These are phyloP conservation scores for Chionoecetes opilio DNA, from an alignment of 1,140 invertebrate species.

Conservation along the genomic window DNA sequence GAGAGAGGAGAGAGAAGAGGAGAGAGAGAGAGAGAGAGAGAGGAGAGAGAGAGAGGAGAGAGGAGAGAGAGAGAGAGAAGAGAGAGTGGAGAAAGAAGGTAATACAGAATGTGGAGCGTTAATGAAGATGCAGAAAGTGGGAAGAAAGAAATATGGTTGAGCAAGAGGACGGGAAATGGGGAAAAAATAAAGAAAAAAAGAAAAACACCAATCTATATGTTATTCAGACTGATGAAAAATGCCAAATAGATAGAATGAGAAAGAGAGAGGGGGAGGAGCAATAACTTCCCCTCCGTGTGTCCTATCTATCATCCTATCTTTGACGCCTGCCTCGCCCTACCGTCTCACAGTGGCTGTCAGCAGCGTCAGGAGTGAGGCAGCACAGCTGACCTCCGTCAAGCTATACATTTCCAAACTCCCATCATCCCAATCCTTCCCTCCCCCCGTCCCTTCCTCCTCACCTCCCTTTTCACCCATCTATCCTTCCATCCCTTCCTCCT, in stretches of 20 bases:
- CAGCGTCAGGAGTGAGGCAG: background rate
- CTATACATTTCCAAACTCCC: background rate
- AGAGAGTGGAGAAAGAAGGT: background rate
- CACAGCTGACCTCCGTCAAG: background rate
- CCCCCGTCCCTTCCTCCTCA: background rate
- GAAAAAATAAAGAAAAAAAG: too few relatives aligned
- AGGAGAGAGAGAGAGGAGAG: too few relatives aligned
- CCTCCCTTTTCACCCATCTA: background rate
- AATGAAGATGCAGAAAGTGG: background rate
- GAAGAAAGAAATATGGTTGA: too few relatives aligned
- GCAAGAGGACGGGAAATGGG: too few relatives aligned
- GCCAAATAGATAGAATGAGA: background rate
- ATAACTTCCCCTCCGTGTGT: background rate
- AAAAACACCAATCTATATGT: too few relatives aligned
- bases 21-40: too few relatives aligned
- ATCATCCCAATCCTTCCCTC: background rate
- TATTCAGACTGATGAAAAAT: too few relatives aligned
- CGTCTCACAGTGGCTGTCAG: background rate
- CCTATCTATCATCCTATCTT: conserved; percentile 15
- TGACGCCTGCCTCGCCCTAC: conserved; percentile 10
- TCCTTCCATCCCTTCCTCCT: background rate
- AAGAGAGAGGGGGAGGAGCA: conserved; percentile 11
- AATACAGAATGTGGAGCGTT: conserved; percentile 9
- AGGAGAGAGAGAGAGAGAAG: conserved; percentile 27
- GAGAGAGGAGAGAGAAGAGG: too few relatives aligned